Conservation (phyloP, 30 jellyfish, hydroid and myxozoan species). For the Hydra vulgaris region DNA sequence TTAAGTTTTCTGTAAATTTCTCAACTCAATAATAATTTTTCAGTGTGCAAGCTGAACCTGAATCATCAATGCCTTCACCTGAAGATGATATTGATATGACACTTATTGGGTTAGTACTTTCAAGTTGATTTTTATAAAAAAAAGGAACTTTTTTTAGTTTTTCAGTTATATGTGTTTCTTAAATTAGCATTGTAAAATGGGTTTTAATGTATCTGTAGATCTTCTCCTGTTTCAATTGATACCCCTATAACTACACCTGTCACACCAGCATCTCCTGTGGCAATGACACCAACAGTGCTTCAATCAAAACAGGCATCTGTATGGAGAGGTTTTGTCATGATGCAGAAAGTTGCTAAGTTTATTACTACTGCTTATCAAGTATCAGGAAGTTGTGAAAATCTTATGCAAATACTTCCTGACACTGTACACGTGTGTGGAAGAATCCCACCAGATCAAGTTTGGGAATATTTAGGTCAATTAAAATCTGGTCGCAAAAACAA, state of each 20-base stretch:
- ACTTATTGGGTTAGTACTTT: slow-evolving; percentile 3
- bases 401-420: slow-evolving; percentile 64
- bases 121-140: not conserved
- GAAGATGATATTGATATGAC: slow-evolving; percentile 35
- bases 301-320: slow-evolving; percentile 40
- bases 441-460: slow-evolving; percentile 72
- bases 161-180: no score
- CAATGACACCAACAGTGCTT: slow-evolving; percentile 8
- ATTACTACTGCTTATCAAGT: slow-evolving; percentile 69
- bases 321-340: slow-evolving; percentile 69
- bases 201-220: not conserved
- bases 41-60: slow-evolving; percentile 75
- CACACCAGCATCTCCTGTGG: not conserved
- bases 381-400: slow-evolving; percentile 85
- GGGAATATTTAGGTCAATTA: slow-evolving; percentile 84
- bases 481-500: slow-evolving; percentile 35
- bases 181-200: no score
- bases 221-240: not conserved
- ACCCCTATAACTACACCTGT: not conserved
- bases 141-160: no score
- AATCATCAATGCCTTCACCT: slow-evolving; percentile 78
- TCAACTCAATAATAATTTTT: no score
- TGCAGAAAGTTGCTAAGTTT: slow-evolving; percentile 83
- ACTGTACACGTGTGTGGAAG: slow-evolving; percentile 81
- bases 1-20: no score